Conservation (phyloP, 2,797 vertebrate genomes). For the Lacerta agilis region DNA sequence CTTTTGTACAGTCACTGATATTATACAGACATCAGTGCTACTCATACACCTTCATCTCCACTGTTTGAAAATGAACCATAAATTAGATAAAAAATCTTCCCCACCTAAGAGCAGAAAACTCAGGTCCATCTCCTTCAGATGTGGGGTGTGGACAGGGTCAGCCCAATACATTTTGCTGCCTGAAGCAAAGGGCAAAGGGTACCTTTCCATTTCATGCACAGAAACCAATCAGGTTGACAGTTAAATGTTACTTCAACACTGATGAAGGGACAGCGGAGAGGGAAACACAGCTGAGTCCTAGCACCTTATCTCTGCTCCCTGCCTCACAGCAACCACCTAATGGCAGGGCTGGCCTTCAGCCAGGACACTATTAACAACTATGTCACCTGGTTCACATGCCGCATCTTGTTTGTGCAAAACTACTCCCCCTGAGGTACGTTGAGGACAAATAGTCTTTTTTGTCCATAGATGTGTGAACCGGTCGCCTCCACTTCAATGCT, state of each 20-base stretch:
- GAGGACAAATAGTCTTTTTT: not conserved
- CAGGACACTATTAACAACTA: not conserved
- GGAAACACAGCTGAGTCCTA: too few relatives aligned
- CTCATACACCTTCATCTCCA: not conserved
- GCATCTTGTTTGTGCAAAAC: not conserved
- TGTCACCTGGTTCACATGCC: not conserved
- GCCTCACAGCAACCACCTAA: not conserved
- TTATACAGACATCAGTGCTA: not conserved
- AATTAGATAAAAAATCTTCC: not conserved
- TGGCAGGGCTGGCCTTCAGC: not conserved
- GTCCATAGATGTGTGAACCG: not conserved
- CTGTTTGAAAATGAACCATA: not conserved
- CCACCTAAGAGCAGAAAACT: not conserved
- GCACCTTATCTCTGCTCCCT: too few relatives aligned
- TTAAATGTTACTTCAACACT: not conserved
- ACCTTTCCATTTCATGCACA: not conserved
- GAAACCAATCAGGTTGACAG: not conserved
- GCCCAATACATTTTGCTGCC: not conserved
- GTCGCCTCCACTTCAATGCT: not conserved
- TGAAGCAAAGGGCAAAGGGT: not conserved
- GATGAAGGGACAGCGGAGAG: not conserved
- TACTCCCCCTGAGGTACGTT: too few relatives aligned
- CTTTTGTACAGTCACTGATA: not conserved
- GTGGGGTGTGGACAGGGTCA: not conserved
- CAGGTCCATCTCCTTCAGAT: not conserved